Evolutionary conservation across 2,113 vertebrate species (phyloP).

Genomic region (Heterotis niloticus): DNA sequence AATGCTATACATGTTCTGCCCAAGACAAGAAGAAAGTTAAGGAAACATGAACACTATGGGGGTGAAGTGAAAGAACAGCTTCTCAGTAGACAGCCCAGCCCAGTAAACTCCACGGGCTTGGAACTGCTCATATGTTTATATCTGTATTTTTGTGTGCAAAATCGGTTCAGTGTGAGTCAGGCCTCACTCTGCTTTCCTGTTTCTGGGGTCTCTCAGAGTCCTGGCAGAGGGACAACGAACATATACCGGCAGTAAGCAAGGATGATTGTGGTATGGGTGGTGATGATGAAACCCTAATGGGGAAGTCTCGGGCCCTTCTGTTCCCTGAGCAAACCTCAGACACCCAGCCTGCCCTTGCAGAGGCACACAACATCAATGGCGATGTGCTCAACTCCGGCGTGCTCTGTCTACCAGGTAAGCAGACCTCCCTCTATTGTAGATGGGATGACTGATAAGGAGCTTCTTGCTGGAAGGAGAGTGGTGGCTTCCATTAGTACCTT

Average conservation of each 20-base stretch:
- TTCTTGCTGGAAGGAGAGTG: not conserved
- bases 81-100: too few species aligned
- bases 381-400: slow-evolving; percentile 74
- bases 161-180: not conserved
- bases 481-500: not conserved
- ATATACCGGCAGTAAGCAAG: not conserved
- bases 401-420: slow-evolving; percentile 74
- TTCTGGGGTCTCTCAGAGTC: not conserved
- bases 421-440: not conserved
- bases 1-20: too few species aligned
- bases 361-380: slow-evolving; percentile 55
- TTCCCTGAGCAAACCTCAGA: not conserved
- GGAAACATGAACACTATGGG: too few species aligned
- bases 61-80: too few species aligned
- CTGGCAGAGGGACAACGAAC: not conserved
- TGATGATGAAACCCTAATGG: not conserved
- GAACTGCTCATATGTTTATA: not conserved
- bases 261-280: not conserved
- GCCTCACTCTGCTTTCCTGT: not conserved
- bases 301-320: not conserved
- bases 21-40: too few species aligned
- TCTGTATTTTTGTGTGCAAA: not conserved
- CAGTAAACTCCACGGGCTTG: too few species aligned
- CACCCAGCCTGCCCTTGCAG: not conserved
- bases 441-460: not conserved